Conservation (phyloP, 2,113 vertebrate species). For the Erpornis zantholeuca region DNA sequence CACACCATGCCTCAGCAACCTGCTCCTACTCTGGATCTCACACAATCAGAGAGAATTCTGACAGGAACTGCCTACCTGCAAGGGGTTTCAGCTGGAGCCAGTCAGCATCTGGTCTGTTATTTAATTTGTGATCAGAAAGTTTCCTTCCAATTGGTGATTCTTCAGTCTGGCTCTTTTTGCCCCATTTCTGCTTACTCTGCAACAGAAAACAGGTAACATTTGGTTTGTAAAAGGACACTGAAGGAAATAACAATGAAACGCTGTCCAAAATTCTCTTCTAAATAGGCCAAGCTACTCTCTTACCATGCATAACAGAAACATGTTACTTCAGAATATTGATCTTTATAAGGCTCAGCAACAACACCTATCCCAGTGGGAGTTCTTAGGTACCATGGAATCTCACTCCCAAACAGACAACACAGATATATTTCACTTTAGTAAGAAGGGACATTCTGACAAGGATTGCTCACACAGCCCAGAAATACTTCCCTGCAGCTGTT, state of each 20-base stretch:
- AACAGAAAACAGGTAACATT: neutral
- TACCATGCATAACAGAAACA: neutral
- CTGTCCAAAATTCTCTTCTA: neutral
- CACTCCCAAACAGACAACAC: neutral
- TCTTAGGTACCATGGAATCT: neutral
- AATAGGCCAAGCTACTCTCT: neutral
- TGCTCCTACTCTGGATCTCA: neutral
- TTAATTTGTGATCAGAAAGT: conserved; percentile 93
- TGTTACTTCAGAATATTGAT: neutral
- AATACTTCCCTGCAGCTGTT: neutral
- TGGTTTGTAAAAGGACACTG: neutral
- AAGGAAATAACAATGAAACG: neutral
- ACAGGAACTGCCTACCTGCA: conserved; percentile 71
- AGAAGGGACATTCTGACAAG: neutral
- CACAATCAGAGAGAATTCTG: neutral
- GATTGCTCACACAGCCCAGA: neutral
- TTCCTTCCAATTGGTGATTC: conserved; percentile 88
- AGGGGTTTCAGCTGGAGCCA: conserved; percentile 93
- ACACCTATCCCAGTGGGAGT: neutral
- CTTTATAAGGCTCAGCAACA: neutral
- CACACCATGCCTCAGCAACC: neutral
- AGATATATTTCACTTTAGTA: neutral
- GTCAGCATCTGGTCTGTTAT: conserved; percentile 89
- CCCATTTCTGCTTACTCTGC: conserved; percentile 83
- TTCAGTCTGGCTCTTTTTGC: conserved; percentile 74